phyloP scores from a whole-genome alignment of 2,797 vertebrate species.

The Pseudocheirus occidentalis region DNA sequence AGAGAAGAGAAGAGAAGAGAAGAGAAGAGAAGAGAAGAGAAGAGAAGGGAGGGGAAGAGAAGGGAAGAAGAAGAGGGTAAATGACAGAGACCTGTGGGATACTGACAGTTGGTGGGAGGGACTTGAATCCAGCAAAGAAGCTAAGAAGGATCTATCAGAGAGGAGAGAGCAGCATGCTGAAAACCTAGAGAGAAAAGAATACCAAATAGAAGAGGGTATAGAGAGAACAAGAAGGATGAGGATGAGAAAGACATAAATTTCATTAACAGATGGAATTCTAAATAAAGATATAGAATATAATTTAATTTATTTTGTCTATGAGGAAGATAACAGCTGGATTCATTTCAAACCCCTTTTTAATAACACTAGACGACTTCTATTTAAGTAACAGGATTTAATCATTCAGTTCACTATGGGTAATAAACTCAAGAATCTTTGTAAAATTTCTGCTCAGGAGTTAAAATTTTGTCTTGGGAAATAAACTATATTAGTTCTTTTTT shows the following conservation, averaged over 20 bases:
- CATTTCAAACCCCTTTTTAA: neutral
- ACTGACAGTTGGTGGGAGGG: neutral
- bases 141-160: neutral
- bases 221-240: neutral
- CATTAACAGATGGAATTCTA: neutral
- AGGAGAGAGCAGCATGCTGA: neutral
- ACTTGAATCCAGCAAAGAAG: neutral
- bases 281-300: neutral
- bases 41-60: fast-evolving
- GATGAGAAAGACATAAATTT: neutral
- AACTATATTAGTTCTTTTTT: neutral
- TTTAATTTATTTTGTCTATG: neutral
- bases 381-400: neutral
- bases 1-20: fast-evolving
- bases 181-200: neutral
- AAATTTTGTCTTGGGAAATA: neutral
- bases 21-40: fast-evolving
- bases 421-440: neutral
- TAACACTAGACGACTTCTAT: neutral
- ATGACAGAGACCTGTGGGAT: neutral
- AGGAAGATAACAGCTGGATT: neutral
- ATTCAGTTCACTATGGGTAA: neutral
- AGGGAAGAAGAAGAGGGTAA: neutral
- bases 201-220: neutral
- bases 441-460: neutral